A percentile compares a stretch with the other conserved stretches of the same genome.
These are phyloP conservation scores for Ischnura elegans DNA, from an alignment of 2,888 invertebrate genomes.

Conservation along the genomic window DNA sequence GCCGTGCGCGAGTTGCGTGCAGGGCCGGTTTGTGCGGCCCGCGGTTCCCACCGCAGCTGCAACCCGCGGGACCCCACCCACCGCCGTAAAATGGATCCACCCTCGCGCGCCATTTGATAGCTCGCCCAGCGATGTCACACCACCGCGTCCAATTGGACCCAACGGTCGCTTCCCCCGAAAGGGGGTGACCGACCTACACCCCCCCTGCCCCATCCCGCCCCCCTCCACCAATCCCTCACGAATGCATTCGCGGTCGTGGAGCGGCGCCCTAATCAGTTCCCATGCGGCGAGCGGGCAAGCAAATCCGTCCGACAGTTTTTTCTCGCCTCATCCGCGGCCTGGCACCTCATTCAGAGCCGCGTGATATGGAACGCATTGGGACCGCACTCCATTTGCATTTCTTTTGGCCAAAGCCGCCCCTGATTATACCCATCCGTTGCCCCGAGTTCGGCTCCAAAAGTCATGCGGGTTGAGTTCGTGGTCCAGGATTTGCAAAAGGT, in stretches of 20 bases:
- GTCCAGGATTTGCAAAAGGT: neutral
- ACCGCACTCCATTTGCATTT: neutral
- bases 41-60: neutral
- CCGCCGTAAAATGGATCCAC: neutral
- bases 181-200: neutral
- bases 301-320: neutral
- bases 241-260: neutral
- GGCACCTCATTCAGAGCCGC: neutral
- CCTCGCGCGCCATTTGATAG: constrained; percentile 28
- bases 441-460: too few relatives aligned
- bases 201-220: neutral
- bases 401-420: neutral
- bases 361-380: neutral
- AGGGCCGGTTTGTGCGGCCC: neutral
- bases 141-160: constrained; percentile 3
- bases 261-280: neutral
- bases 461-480: too few relatives aligned
- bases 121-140: neutral
- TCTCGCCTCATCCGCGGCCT: neutral
- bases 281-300: neutral
- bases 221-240: neutral
- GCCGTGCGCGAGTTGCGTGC: neutral
- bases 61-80: neutral
- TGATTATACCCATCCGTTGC: neutral
- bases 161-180: neutral